phyloP scores from a whole-genome alignment of 2,888 invertebrate species.

The Lycia hirtaria region DNA sequence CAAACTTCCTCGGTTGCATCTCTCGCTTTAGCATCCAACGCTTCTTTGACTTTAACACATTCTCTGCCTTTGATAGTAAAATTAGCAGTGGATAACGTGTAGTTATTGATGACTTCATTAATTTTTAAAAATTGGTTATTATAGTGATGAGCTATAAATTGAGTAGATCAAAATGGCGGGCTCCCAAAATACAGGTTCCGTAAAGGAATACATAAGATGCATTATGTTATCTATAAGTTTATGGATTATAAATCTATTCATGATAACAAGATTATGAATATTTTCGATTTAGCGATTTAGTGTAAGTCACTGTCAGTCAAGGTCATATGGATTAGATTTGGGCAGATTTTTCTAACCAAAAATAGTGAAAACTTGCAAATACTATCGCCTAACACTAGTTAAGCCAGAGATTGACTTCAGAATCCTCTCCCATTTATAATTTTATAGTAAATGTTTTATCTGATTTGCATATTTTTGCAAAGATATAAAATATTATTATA shows the following conservation, averaged over 20 bases:
- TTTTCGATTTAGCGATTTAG: conserved; percentile 2
- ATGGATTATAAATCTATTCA: conserved; percentile 24
- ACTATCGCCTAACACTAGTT: neutral
- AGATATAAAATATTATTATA: neutral
- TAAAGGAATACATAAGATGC: conserved; percentile 62
- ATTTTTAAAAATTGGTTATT: conserved; percentile 47
- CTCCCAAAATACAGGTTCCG: conserved; percentile 78
- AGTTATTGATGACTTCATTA: neutral
- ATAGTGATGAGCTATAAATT: conserved; percentile 70
- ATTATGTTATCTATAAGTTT: conserved; percentile 50
- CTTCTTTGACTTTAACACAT: conserved; percentile 31
- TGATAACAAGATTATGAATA: conserved; percentile 13
- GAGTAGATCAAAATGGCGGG: conserved; percentile 79
- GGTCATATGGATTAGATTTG: conserved; percentile 3
- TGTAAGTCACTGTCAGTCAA: conserved; percentile 15
- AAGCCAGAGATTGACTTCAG: neutral
- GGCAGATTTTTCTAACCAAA: neutral
- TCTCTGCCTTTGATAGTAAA: neutral
- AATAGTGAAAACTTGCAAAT: neutral
- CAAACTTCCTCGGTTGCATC: conserved; percentile 38
- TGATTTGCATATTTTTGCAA: neutral
- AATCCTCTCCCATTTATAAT: too few species aligned
- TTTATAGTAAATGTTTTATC: neutral
- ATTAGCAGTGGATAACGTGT: conserved; percentile 43
- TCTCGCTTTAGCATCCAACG: conserved; percentile 44